A percentile compares a stretch with the other conserved stretches of the same genome.
Evolutionary conservation across 2,888 invertebrate species (phyloP).

Genomic region (Scaptodrosophila latifasciaeformis): DNA sequence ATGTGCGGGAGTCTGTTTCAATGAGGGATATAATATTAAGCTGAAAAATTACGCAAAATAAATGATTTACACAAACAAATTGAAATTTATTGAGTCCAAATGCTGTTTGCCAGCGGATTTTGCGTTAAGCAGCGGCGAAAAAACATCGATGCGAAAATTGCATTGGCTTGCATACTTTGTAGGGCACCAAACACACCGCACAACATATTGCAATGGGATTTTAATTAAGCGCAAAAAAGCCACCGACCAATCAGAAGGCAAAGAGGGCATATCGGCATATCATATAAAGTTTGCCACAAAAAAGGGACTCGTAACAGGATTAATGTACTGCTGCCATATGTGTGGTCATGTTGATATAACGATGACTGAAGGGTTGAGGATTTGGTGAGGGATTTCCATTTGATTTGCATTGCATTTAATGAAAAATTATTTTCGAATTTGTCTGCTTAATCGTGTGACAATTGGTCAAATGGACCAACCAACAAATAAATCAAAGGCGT

Average conservation of each 20-base stretch:
- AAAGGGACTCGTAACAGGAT: slow-evolving; percentile 55
- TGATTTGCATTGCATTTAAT: slow-evolving; percentile 69
- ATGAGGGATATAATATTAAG: slow-evolving; percentile 59
- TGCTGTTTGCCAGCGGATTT: slow-evolving; percentile 23
- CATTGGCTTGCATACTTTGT: slow-evolving; percentile 36
- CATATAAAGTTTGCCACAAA: slow-evolving; percentile 20
- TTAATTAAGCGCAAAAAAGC: slow-evolving; percentile 65
- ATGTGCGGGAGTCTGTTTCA: slow-evolving; percentile 24
- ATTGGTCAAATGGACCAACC: slow-evolving; percentile 53
- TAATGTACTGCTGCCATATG: slow-evolving; percentile 49
- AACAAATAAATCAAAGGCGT: slow-evolving; percentile 54
- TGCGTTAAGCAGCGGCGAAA: too few species aligned
- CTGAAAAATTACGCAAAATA: slow-evolving; percentile 71
- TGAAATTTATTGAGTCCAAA: slow-evolving; percentile 69
- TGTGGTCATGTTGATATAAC: slow-evolving; percentile 3
- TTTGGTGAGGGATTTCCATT: slow-evolving; percentile 46
- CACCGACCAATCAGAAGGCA: slow-evolving; percentile 17
- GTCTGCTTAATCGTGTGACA: slow-evolving; percentile 69
- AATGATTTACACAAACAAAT: slow-evolving; percentile 75
- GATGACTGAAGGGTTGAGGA: too few species aligned
- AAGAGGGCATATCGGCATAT: slow-evolving; percentile 17
- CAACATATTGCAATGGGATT: slow-evolving; percentile 63
- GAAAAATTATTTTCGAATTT: slow-evolving; percentile 69
- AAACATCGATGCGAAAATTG: too few species aligned
- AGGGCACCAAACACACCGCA: slow-evolving; percentile 31